phyloP scores from a whole-genome alignment of 1,140 invertebrate genomes.

The Aphidius gifuensis region DNA sequence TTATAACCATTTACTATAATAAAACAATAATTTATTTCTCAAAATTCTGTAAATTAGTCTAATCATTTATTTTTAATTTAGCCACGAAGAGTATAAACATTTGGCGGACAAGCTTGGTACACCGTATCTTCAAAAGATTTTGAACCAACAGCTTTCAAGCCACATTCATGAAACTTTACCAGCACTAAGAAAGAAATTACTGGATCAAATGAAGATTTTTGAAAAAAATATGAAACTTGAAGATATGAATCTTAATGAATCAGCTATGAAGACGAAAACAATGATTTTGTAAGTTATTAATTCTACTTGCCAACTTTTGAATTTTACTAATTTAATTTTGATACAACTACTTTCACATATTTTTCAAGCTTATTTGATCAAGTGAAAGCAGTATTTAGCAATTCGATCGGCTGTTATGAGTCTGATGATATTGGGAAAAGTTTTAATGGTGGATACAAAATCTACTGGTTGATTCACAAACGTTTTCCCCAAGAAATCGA shows the following conservation, averaged over 20 bases:
- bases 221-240: constrained; percentile 99
- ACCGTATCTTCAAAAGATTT: constrained; percentile 91
- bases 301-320: neutral
- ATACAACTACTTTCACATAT: constrained; percentile 18
- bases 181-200: constrained; percentile 89
- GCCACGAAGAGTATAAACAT: constrained; percentile 88
- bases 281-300: constrained; percentile 90
- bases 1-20: no score
- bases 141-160: constrained; percentile 99
- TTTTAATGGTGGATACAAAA: constrained; percentile 97
- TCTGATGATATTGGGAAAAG: constrained; percentile 95
- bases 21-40: neutral
- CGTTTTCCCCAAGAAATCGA: constrained; percentile 99
- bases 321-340: constrained; percentile 18
- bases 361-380: constrained; percentile 91
- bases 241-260: constrained; percentile 98
- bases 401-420: constrained; percentile 95
- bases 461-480: constrained; percentile 98
- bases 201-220: constrained; percentile 90
- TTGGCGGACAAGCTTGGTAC: constrained; percentile 96
- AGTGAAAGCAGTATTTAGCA: constrained; percentile 95
- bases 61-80: constrained; percentile 41
- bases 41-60: neutral
- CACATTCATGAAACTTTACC: constrained; percentile 98
- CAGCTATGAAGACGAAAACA: constrained; percentile 97